Percentiles rank a stretch among this genome's conserved stretches.
These are phyloP conservation scores for Wiebesia pumilae DNA, from an alignment of 1,140 invertebrate species.

Conservation along the genomic window DNA sequence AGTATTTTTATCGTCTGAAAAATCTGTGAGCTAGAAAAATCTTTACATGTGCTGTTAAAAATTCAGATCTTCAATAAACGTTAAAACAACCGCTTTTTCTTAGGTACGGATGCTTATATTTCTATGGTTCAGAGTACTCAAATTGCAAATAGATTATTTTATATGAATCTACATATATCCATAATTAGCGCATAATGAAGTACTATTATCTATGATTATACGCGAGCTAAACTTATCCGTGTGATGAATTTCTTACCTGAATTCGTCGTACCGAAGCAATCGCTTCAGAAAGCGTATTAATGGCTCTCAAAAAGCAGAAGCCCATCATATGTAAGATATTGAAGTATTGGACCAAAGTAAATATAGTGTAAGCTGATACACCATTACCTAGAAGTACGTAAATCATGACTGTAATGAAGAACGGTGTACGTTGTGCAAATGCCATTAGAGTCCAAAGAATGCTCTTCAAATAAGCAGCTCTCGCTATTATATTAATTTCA, in stretches of 20 bases:
- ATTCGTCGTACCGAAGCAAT: constrained; percentile 80
- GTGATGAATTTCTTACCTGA: constrained; percentile 69
- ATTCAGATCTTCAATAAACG: too few relatives aligned
- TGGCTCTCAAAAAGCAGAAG: constrained; percentile 81
- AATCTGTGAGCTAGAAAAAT: too few relatives aligned
- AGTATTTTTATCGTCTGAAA: too few relatives aligned
- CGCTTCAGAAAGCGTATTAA: constrained; percentile 77
- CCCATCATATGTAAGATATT: constrained; percentile 83
- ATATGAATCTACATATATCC: too few relatives aligned
- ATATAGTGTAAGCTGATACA: constrained; percentile 82
- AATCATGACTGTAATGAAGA: constrained; percentile 82
- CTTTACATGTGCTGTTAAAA: too few relatives aligned
- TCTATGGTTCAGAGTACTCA: too few relatives aligned
- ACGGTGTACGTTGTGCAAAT: constrained; percentile 82
- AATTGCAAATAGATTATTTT: too few relatives aligned
- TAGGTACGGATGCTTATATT: too few relatives aligned
- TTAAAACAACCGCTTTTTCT: too few relatives aligned
- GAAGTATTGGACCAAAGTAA: constrained; percentile 83
- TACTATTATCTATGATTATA: too few relatives aligned
- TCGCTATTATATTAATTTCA: constrained; percentile 81
- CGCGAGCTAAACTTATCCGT: neutral
- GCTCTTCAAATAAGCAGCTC: constrained; percentile 82
- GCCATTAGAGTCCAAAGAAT: constrained; percentile 81
- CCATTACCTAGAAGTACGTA: constrained; percentile 79
- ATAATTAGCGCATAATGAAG: too few relatives aligned